Conservation (phyloP, 2,113 vertebrate genomes). For the Psephotus haematonotus region DNA sequence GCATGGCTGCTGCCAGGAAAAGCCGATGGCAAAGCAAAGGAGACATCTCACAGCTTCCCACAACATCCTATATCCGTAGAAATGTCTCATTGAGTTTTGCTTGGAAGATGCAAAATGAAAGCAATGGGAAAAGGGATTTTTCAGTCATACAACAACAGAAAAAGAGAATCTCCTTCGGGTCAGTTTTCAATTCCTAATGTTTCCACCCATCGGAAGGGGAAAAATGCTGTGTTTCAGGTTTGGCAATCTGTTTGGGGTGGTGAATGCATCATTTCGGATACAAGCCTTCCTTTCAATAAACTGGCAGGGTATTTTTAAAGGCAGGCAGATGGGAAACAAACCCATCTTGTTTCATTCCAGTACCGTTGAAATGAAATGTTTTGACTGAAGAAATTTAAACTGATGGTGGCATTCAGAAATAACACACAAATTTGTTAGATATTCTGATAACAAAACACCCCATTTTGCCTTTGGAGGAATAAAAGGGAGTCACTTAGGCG, state of each 20-base stretch:
- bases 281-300: background rate
- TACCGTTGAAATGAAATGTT: slow-evolving; percentile 24
- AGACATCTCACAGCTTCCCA: background rate
- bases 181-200: background rate
- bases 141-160: rapidly evolving
- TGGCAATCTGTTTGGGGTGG: background rate
- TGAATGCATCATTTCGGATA: background rate
- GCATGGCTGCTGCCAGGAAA: rapidly evolving
- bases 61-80: background rate
- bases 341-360: background rate
- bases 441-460: background rate
- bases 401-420: background rate
- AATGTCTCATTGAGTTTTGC: background rate
- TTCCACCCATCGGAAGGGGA: background rate
- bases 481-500: background rate
- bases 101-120: background rate
- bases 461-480: background rate
- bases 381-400: background rate
- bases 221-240: background rate
- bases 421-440: background rate
- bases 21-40: background rate
- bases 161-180: background rate
- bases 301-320: background rate
- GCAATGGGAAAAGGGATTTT: background rate
- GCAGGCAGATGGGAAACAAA: slow-evolving; percentile 42